Conservation (phyloP, 1,140 invertebrate genomes). For the Monomorium pharaonis region DNA sequence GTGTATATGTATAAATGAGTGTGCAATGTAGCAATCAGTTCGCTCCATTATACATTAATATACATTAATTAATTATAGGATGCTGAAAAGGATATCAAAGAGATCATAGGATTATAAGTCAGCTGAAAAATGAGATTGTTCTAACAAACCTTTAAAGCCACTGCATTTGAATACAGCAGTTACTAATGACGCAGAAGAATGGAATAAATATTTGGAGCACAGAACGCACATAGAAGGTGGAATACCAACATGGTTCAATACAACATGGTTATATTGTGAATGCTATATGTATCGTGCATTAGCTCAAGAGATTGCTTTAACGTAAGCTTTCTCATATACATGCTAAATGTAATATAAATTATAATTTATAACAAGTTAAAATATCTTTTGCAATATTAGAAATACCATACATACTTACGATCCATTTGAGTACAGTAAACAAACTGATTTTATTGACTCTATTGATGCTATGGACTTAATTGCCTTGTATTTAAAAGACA, state of each 20-base stretch:
- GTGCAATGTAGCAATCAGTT: background rate
- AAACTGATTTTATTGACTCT: slow-evolving; percentile 86
- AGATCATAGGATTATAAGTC: slow-evolving; percentile 92
- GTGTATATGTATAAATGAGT: background rate
- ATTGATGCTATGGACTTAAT: slow-evolving; percentile 86
- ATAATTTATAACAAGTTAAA: slow-evolving; percentile 21
- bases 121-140: slow-evolving; percentile 95
- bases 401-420: slow-evolving; percentile 89
- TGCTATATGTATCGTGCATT: slow-evolving; percentile 97
- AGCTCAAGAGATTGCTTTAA: slow-evolving; percentile 90
- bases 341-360: slow-evolving; percentile 7
- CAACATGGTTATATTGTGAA: slow-evolving; percentile 95
- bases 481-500: slow-evolving; percentile 84
- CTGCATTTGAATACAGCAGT: slow-evolving; percentile 73
- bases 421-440: slow-evolving; percentile 91
- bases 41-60: background rate
- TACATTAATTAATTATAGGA: slow-evolving; percentile 82
- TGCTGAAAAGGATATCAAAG: slow-evolving; percentile 90
- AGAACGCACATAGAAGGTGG: slow-evolving; percentile 85
- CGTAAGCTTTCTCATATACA: slow-evolving; percentile 86
- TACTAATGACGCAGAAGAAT: slow-evolving; percentile 85
- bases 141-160: slow-evolving; percentile 92
- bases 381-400: slow-evolving; percentile 80
- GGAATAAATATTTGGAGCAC: slow-evolving; percentile 87
- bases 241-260: slow-evolving; percentile 90